Evolutionary conservation across 2,113 vertebrate genomes (phyloP).

Genomic region (Sylvietta virens): DNA sequence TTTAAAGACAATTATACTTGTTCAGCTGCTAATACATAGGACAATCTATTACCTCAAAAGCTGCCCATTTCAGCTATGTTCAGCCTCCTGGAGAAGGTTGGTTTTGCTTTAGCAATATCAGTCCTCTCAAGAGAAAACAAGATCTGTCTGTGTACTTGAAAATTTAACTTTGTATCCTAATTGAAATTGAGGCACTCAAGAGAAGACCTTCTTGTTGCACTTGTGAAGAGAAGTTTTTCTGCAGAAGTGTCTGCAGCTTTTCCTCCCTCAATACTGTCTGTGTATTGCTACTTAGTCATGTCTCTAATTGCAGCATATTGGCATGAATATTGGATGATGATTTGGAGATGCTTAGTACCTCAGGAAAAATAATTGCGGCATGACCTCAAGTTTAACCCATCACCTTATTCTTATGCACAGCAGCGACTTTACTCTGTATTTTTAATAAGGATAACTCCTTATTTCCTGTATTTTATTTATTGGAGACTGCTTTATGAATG

Average conservation of each 20-base stretch:
- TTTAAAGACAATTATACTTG: not conserved
- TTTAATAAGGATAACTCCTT: not conserved
- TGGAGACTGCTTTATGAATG: not conserved
- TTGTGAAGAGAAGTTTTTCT: not conserved
- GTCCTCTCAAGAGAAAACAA: not conserved
- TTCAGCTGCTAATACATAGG: not conserved
- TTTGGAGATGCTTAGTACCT: constrained; percentile 20
- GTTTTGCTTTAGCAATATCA: not conserved
- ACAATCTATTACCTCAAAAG: not conserved
- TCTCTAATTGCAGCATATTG: constrained; percentile 28
- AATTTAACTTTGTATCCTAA: not conserved
- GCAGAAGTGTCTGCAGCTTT: not conserved
- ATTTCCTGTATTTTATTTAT: not conserved
- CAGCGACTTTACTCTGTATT: not conserved
- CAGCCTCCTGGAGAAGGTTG: not conserved
- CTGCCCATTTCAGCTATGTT: not conserved
- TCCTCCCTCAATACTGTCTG: not conserved
- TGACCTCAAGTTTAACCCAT: constrained; percentile 8
- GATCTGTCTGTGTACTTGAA: not conserved
- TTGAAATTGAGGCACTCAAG: not conserved
- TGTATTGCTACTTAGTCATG: not conserved
- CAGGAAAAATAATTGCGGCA: constrained; percentile 24
- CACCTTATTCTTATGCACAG: not conserved
- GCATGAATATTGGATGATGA: constrained; percentile 46
- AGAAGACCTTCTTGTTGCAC: not conserved